Conservation (phyloP, 2,888 invertebrate genomes). For the Cataglyphis altisquamis region DNA sequence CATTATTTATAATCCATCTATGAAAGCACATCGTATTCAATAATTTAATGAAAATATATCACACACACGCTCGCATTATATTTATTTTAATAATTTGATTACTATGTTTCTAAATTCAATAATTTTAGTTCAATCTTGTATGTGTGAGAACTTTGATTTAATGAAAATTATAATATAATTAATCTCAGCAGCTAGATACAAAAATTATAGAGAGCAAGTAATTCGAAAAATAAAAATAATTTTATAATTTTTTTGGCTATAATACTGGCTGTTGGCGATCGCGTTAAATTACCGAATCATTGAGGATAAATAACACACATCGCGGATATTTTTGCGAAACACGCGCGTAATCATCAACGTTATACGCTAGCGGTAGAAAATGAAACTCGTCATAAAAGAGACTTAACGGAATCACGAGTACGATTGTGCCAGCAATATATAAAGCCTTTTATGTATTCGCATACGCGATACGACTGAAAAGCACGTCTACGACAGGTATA, state of each 20-base stretch:
- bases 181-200: not conserved
- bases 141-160: not conserved
- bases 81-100: not conserved
- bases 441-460: constrained; percentile 40
- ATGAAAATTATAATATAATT: not conserved
- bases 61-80: not conserved
- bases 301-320: constrained; percentile 23
- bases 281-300: not conserved
- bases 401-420: constrained; percentile 65
- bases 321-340: constrained; percentile 3
- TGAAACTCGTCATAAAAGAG: constrained; percentile 58
- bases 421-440: constrained; percentile 45
- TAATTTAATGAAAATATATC: not conserved
- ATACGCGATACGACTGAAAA: constrained; percentile 34
- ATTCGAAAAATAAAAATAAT: not conserved
- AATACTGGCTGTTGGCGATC: not conserved
- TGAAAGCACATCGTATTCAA: not conserved
- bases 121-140: not conserved
- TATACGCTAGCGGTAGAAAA: constrained; percentile 33
- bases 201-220: constrained; percentile 3
- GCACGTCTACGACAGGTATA: constrained; percentile 30
- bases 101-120: not conserved
- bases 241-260: not conserved
- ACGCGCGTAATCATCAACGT: constrained; percentile 35
- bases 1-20: not conserved